Evolutionary conservation across 2,113 vertebrate species (phyloP).

Genomic region (Gambusia affinis): DNA sequence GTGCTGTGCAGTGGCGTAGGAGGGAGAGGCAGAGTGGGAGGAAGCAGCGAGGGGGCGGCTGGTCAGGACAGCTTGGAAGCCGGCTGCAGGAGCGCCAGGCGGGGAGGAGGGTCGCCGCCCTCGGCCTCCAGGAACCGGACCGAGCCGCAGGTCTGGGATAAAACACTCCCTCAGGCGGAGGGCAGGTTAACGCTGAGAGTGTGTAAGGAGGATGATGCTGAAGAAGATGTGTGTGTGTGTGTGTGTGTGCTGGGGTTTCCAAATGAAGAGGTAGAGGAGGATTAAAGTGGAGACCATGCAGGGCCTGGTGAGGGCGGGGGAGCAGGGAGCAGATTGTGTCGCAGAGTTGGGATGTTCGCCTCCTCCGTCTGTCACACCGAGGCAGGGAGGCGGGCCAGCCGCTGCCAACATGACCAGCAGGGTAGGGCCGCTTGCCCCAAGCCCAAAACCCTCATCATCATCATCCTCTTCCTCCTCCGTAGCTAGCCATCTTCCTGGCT

Average conservation of each 20-base stretch:
- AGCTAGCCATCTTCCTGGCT: neutral
- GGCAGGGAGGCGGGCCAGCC: constrained; percentile 71
- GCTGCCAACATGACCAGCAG: constrained; percentile 79
- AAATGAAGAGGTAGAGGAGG: constrained; percentile 7
- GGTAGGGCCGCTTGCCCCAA: constrained; percentile 72
- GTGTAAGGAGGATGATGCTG: constrained; percentile 3
- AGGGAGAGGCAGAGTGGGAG: constrained; percentile 35
- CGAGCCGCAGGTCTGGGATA: constrained; percentile 44
- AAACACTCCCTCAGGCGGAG: constrained; percentile 31
- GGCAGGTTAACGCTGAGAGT: constrained; percentile 18
- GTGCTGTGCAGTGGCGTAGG: constrained; percentile 36
- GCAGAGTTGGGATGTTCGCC: constrained; percentile 63
- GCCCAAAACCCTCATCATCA: constrained; percentile 32
- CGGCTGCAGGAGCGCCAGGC: constrained; percentile 64
- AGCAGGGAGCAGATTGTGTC: constrained; percentile 49
- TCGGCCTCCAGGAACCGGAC: constrained; percentile 57
- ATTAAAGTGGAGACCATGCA: constrained; percentile 24
- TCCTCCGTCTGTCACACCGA: constrained; percentile 70
- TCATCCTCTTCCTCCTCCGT: constrained; percentile 14
- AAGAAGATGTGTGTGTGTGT: neutral
- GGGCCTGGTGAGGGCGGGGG: constrained; percentile 26
- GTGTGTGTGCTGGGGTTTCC: neutral
- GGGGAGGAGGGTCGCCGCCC: constrained; percentile 51
- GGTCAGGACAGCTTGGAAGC: constrained; percentile 59
- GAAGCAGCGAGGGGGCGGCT: constrained; percentile 30